These are phyloP conservation scores for Schizaphis graminum DNA, from an alignment of 2,888 invertebrate genomes.

Conservation along the genomic window DNA sequence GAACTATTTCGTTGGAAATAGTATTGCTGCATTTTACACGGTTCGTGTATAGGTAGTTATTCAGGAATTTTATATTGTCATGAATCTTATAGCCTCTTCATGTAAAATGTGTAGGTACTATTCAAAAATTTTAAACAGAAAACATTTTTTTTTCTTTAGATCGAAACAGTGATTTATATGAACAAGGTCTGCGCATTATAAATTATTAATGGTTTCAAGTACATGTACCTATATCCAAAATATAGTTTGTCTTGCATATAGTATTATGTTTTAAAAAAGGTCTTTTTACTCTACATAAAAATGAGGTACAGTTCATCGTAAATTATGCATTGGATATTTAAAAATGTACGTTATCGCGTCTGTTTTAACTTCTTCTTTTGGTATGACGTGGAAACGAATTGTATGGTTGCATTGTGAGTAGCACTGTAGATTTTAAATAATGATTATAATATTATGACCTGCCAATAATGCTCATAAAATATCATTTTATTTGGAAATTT, in stretches of 20 bases:
- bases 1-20: background rate
- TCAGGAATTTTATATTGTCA: background rate
- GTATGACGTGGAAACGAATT: background rate
- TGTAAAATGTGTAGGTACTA: background rate
- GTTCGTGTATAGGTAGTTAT: background rate
- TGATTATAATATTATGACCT: background rate
- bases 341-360: background rate
- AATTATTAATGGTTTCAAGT: background rate
- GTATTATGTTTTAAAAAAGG: background rate
- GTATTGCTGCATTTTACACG: background rate
- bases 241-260: background rate
- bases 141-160: background rate
- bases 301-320: background rate
- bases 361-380: background rate
- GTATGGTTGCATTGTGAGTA: background rate
- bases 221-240: background rate
- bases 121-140: background rate
- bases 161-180: background rate
- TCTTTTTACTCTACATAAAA: background rate
- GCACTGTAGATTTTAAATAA: background rate
- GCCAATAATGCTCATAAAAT: background rate
- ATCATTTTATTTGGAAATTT: background rate
- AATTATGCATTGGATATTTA: background rate
- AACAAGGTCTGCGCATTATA: background rate
- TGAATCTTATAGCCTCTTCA: background rate